Percentiles rank a stretch among this genome's conserved stretches.
Conservation (phyloP, 1,140 invertebrate genomes). For the Drosophila orosa region DNA sequence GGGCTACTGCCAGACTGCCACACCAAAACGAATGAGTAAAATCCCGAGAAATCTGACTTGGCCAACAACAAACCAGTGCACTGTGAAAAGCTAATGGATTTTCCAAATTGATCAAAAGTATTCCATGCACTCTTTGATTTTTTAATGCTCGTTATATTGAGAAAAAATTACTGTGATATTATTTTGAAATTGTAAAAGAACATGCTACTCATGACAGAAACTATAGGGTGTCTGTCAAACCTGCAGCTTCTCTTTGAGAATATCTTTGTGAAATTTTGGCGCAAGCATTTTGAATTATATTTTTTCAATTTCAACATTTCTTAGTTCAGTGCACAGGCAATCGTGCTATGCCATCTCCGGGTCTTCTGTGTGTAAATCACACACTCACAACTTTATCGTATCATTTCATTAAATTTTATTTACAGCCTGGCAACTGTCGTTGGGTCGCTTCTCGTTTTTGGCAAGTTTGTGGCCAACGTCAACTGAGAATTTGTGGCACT, state of each 20-base stretch:
- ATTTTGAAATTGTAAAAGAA: too few relatives aligned
- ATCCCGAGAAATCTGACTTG: constrained; percentile 51
- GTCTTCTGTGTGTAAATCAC: constrained; percentile 66
- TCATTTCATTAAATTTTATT: constrained; percentile 82
- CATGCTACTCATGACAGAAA: too few relatives aligned
- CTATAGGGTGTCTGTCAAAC: too few relatives aligned
- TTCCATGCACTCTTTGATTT: too few relatives aligned
- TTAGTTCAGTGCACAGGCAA: constrained; percentile 25
- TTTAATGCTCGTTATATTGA: too few relatives aligned
- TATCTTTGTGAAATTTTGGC: neutral
- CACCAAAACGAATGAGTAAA: constrained; percentile 4
- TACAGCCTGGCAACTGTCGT: constrained; percentile 65
- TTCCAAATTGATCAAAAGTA: too few relatives aligned
- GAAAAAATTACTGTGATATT: neutral
- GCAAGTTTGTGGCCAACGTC: constrained; percentile 47
- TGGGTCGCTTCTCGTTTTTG: constrained; percentile 16
- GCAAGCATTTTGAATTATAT: neutral
- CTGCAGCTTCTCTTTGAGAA: neutral
- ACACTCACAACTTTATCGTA: constrained; percentile 76
- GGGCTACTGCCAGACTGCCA: constrained; percentile 18
- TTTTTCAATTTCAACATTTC: too few relatives aligned
- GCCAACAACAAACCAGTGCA: constrained; percentile 52
- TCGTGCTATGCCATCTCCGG: constrained; percentile 47
- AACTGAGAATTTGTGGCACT: constrained; percentile 51
- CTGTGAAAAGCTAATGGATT: neutral